Percentiles rank a stretch among this genome's conserved stretches.
Conservation (phyloP, 2,797 vertebrate species). For the Stomatorhinus walkeri region DNA sequence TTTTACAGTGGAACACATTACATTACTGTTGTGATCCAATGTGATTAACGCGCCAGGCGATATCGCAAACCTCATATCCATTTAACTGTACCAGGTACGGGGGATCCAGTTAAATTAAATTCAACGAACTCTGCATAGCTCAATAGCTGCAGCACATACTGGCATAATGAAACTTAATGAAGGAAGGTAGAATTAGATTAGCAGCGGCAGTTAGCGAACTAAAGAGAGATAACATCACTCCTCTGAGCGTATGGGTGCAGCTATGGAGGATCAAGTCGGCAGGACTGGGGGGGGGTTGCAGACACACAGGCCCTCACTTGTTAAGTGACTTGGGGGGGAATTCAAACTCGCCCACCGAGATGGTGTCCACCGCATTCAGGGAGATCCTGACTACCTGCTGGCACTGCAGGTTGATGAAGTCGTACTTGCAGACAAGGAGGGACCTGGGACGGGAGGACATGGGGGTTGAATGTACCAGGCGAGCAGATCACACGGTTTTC, state of each 20-base stretch:
- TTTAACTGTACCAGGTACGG: background rate
- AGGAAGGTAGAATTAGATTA: background rate
- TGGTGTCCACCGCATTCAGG: constrained; percentile 80
- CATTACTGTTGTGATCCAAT: background rate
- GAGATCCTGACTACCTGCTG: constrained; percentile 81
- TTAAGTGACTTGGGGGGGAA: constrained; percentile 91
- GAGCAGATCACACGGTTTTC: background rate
- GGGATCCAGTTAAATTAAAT: background rate
- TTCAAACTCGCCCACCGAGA: constrained; percentile 83
- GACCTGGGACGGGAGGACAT: constrained; percentile 54
- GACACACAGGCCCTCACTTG: constrained; percentile 61
- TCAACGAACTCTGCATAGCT: background rate
- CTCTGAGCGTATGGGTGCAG: background rate
- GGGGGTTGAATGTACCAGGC: background rate
- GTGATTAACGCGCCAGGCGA: background rate
- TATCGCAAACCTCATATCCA: background rate
- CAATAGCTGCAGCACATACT: background rate
- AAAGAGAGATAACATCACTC: background rate
- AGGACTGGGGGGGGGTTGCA: background rate
- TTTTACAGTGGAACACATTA: background rate
- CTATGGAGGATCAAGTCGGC: background rate
- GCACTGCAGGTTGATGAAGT: constrained; percentile 90
- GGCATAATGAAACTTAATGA: background rate
- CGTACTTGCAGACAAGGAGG: constrained; percentile 90
- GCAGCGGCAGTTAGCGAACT: background rate